Percentiles rank a stretch among this genome's conserved stretches.
Conservation (phyloP, 2,888 invertebrate species). For the Rhorus exstirpatorius region DNA sequence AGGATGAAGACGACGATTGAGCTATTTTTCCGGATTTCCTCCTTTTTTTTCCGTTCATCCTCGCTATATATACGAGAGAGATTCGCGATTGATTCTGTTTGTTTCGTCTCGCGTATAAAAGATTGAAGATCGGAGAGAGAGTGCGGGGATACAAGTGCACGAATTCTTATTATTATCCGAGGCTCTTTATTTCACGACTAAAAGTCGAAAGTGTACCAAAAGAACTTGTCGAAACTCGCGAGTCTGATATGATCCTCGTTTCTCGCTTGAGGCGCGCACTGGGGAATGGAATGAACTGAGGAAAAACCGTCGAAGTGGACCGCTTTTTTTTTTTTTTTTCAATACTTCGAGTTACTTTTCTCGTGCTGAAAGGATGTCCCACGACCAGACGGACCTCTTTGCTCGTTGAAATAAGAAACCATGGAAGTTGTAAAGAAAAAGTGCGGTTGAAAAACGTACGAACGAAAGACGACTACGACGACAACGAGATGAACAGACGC, state of each 20-base stretch:
- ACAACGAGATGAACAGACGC: conserved; percentile 57
- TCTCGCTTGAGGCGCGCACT: conserved; percentile 17
- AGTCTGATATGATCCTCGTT: conserved; percentile 35
- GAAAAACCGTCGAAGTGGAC: conserved; percentile 47
- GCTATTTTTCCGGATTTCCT: conserved; percentile 53
- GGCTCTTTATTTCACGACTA: conserved; percentile 38
- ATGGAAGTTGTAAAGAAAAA: conserved; percentile 25
- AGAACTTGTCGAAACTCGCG: conserved; percentile 45
- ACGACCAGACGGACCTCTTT: background rate
- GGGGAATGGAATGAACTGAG: conserved; percentile 41
- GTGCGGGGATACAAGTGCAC: conserved; percentile 38
- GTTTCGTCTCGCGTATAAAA: conserved; percentile 42
- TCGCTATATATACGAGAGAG: background rate
- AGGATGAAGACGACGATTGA: conserved; percentile 31
- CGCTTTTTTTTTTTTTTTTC: no score
- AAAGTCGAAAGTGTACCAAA: conserved; percentile 60
- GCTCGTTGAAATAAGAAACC: conserved; percentile 16
- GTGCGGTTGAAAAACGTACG: conserved; percentile 40
- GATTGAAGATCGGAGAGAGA: conserved; percentile 19
- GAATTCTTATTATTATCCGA: conserved; percentile 59
- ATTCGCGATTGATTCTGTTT: conserved; percentile 54
- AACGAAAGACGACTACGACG: conserved; percentile 47
- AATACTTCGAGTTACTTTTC: conserved; percentile 50
- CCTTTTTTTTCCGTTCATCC: conserved; percentile 1
- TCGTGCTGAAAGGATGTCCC: conserved; percentile 36